phyloP scores from a whole-genome alignment of 35 echinoderm and acorn worm genomes.

The Patiria miniata region DNA sequence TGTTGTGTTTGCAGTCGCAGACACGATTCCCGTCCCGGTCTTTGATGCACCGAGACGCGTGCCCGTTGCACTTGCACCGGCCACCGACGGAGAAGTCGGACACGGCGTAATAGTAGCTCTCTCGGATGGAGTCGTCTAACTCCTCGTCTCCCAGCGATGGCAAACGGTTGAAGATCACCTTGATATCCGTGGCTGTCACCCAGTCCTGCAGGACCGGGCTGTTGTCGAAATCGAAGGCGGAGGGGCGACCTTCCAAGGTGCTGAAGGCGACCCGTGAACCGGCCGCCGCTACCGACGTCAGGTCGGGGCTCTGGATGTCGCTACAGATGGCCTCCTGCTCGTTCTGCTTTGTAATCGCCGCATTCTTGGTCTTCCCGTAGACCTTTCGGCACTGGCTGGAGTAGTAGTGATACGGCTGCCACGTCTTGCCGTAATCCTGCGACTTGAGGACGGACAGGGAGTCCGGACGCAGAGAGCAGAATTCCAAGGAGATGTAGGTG shows the following conservation, averaged over 20 bases:
- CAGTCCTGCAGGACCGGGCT: constrained; percentile 97
- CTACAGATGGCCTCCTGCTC: constrained; percentile 86
- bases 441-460: constrained; percentile 98
- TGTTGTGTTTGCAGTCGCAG: constrained; percentile 97
- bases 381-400: constrained; percentile 87
- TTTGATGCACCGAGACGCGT: constrained; percentile 80
- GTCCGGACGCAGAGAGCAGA: constrained; percentile 83
- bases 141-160: constrained; percentile 49
- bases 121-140: constrained; percentile 56
- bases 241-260: constrained; percentile 87
- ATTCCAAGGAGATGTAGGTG: constrained; percentile 88
- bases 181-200: constrained; percentile 97
- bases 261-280: constrained; percentile 83
- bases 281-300: neutral
- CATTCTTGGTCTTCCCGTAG: constrained; percentile 81
- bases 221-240: constrained; percentile 89
- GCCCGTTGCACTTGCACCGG: constrained; percentile 96
- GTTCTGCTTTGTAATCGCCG: constrained; percentile 81
- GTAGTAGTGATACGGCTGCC: constrained; percentile 97
- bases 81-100: constrained; percentile 95
- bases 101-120: constrained; percentile 91
- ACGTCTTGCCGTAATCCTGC: constrained; percentile 89
- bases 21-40: constrained; percentile 55
- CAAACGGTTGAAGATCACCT: constrained; percentile 88
- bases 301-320: constrained; percentile 68